Percentiles rank a stretch among this genome's conserved stretches.
Evolutionary conservation across 2,113 vertebrate species (phyloP).

Genomic region (Scalopus aquaticus): DNA sequence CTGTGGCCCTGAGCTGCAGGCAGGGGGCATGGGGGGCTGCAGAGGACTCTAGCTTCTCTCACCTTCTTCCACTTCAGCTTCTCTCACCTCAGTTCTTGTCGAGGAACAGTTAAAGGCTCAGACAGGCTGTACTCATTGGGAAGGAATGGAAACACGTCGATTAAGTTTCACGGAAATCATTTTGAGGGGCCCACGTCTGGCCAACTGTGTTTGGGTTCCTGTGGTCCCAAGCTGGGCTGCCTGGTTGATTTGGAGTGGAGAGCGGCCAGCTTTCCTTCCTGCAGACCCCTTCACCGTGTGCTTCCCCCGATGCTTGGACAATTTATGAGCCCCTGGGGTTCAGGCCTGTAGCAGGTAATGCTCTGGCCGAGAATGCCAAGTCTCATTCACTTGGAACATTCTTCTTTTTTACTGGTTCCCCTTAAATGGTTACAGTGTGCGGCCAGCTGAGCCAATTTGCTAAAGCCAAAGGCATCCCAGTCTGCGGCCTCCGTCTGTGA

Average conservation of each 20-base stretch:
- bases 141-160: conserved; percentile 61
- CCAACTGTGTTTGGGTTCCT: conserved; percentile 4
- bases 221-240: conserved; percentile 38
- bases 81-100: not conserved
- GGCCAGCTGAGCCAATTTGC: not conserved
- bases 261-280: conserved; percentile 24
- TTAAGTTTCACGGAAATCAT: conserved; percentile 68
- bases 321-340: not conserved
- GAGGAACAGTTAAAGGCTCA: not conserved
- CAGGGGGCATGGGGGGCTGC: no score
- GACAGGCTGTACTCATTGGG: not conserved
- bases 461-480: not conserved
- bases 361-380: not conserved
- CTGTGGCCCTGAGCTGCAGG: not conserved
- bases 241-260: not conserved
- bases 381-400: not conserved
- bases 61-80: not conserved
- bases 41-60: not conserved
- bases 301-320: not conserved
- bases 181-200: conserved; percentile 44
- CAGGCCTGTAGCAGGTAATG: conserved; percentile 12
- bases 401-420: not conserved
- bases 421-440: conserved; percentile 31
- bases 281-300: not conserved
- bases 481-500: not conserved